Evolutionary conservation across 2,113 vertebrate species (phyloP).

Genomic region (Chlorodrepanis virens): DNA sequence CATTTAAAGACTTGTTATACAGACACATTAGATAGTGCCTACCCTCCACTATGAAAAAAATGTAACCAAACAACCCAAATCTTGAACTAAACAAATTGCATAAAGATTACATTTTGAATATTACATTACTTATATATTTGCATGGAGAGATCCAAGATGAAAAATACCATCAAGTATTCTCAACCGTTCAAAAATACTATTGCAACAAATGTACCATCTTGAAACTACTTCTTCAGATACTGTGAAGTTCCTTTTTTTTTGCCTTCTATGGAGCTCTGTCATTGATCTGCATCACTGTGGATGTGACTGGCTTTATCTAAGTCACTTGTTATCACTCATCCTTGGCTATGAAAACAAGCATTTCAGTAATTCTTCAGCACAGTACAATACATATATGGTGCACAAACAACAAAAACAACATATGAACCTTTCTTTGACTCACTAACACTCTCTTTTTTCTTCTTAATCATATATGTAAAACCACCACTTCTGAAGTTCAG

Average conservation of each 20-base stretch:
- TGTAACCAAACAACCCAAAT: background rate
- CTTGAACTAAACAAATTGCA: background rate
- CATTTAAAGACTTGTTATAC: background rate
- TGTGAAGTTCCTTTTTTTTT: background rate
- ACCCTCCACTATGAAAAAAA: background rate
- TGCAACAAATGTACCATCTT: background rate
- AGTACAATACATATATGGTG: background rate
- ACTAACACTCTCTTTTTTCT: background rate
- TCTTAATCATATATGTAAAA: background rate
- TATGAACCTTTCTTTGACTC: background rate
- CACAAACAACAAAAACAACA: background rate
- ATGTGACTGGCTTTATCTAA: background rate
- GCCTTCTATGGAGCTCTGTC: background rate
- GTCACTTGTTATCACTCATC: background rate
- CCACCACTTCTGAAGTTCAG: background rate
- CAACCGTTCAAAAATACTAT: background rate
- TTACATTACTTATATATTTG: background rate
- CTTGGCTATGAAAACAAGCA: background rate
- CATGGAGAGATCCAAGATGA: background rate
- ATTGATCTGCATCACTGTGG: background rate
- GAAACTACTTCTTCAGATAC: background rate
- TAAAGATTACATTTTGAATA: background rate
- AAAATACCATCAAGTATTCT: background rate
- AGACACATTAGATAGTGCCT: background rate
- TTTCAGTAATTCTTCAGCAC: background rate